A percentile compares a stretch with the other conserved stretches of the same genome.
phyloP scores from a whole-genome alignment of 2,113 vertebrate species.

The Butorides virescens region DNA sequence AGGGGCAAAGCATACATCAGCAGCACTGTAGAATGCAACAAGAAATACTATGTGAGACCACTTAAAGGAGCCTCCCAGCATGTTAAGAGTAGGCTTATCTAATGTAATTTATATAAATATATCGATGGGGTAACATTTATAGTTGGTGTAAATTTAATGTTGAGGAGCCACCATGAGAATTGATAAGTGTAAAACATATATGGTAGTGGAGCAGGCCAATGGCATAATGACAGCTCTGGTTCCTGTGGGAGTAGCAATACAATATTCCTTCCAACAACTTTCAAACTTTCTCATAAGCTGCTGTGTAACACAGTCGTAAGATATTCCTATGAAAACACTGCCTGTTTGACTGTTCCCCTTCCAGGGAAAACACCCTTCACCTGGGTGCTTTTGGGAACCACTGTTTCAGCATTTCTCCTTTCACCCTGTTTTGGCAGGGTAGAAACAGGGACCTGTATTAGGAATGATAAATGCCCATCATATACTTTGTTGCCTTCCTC shows the following conservation, averaged over 20 bases:
- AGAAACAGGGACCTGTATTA: not conserved
- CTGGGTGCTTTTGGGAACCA: not conserved
- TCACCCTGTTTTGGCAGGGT: not conserved
- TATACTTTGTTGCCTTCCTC: not conserved
- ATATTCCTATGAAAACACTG: not conserved
- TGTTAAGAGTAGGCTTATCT: not conserved
- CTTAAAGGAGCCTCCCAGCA: not conserved
- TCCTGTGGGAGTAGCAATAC: not conserved
- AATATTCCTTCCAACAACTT: not conserved
- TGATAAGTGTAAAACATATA: not conserved
- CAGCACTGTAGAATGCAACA: not conserved
- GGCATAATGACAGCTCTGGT: rapidly evolving
- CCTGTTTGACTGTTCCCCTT: not conserved
- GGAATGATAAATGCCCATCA: not conserved
- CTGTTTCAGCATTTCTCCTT: not conserved
- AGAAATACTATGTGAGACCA: not conserved
- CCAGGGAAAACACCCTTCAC: not conserved
- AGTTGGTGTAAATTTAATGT: not conserved
- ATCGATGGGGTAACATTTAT: not conserved
- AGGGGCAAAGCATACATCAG: not conserved
- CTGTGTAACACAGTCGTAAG: not conserved
- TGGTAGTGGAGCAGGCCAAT: not conserved
- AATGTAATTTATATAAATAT: not conserved
- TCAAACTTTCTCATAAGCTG: not conserved
- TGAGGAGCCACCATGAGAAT: not conserved